Percentiles rank a stretch among this genome's conserved stretches.
phyloP scores from a whole-genome alignment of 2,888 invertebrate genomes.

The Chymomyza procnemis region DNA sequence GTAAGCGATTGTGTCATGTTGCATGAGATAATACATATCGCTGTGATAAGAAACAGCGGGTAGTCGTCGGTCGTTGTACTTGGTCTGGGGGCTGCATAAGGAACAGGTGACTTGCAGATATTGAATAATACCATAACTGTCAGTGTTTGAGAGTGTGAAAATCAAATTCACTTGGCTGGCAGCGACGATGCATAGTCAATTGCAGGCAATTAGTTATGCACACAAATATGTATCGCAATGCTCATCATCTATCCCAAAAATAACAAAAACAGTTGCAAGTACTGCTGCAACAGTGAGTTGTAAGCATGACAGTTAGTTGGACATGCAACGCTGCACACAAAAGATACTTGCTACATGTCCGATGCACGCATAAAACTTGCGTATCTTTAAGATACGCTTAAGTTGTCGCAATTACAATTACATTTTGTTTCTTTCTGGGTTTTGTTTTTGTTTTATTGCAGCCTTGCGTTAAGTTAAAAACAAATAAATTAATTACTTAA shows the following conservation, averaged over 20 bases:
- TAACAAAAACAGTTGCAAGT: conserved; percentile 31
- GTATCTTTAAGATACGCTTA: conserved; percentile 62
- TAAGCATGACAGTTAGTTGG: conserved; percentile 15
- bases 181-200: background rate
- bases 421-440: conserved; percentile 14
- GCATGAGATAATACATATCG: background rate
- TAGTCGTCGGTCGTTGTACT: background rate
- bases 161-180: background rate
- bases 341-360: conserved; percentile 1
- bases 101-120: background rate
- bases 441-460: background rate
- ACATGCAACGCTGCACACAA: conserved; percentile 46
- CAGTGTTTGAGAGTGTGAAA: background rate
- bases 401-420: conserved; percentile 50
- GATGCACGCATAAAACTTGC: conserved; percentile 19
- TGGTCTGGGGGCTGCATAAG: background rate
- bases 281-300: no score
- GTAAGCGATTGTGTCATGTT: background rate
- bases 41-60: conserved; percentile 4
- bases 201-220: conserved; percentile 35
- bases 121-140: background rate
- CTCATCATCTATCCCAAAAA: background rate
- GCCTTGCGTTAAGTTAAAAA: background rate
- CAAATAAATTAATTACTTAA: conserved; percentile 46
- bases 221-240: no score